A percentile compares a stretch with the other conserved stretches of the same genome.
Evolutionary conservation across 2,888 invertebrate species (phyloP).

Genomic region (Eueremaeus valkanovi): DNA sequence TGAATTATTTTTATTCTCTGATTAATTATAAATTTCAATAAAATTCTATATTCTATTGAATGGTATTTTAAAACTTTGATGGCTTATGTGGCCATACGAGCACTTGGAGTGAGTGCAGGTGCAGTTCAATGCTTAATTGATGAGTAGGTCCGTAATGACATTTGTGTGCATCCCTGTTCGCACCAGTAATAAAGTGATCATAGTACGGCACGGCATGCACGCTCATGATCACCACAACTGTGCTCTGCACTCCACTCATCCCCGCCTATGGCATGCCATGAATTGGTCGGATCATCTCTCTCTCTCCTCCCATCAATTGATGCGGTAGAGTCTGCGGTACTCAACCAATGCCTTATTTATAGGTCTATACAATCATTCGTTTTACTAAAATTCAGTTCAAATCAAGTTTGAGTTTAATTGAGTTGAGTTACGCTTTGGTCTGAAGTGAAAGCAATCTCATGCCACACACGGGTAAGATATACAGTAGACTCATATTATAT

Average conservation of each 20-base stretch:
- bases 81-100: background rate
- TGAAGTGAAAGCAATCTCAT: background rate
- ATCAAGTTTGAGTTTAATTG: background rate
- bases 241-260: background rate
- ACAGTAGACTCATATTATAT: too few species aligned
- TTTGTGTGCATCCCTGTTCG: background rate
- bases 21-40: too few species aligned
- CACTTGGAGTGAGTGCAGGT: background rate
- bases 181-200: conserved; percentile 15
- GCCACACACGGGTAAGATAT: conserved; percentile 17
- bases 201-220: background rate
- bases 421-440: background rate
- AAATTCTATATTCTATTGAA: too few species aligned
- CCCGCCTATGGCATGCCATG: background rate
- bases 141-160: background rate
- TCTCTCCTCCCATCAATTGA: conserved; percentile 30
- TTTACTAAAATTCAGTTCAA: background rate
- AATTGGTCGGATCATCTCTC: background rate
- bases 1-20: too few species aligned
- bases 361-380: background rate
- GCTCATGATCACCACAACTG: conserved; percentile 2
- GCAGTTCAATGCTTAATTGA: conserved; percentile 20
- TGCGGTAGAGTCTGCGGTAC: conserved; percentile 18
- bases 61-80: background rate
- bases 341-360: background rate